Evolutionary conservation across 2,797 vertebrate genomes (phyloP), one percentile per base, ranked within the genome.

Genomic region (Martes flavigula): DNA sequence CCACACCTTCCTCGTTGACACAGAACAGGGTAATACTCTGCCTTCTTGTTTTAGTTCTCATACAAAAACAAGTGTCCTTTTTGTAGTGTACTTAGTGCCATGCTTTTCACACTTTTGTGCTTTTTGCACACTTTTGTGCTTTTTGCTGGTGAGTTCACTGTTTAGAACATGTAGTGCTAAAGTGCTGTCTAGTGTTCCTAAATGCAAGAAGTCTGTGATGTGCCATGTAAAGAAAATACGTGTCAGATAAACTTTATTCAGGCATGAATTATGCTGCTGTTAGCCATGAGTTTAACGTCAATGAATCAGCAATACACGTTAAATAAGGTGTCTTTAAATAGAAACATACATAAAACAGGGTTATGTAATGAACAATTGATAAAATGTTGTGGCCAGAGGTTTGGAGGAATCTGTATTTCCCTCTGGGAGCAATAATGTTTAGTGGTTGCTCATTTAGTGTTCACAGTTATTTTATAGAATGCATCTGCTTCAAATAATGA

Each of bases 171-270:
- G 9, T 38, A 68, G 48, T 25, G 5, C 7, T 23, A 2, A 82
- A 25, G 8, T 21, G 18, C 27, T 75, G n/a, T 38, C 12, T 56
- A 5, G 0, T 43, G 58, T 21, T 8, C n/a, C 14, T 60, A 32
- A 51, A 14, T 3, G 4, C 32, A 20, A 7, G 35, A 48, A 78
- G 9, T 30, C 25, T 54, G 30, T 1, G 0, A 15, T 4, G 48
- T 54, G n/a, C 11, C 13, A 46, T 21, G 10, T 1, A 20, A 43
- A 70, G 82, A 73, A 62, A 72, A 82, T 14, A 56, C 25, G 2
- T 62, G 21, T 20, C 5, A 40, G 6, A 27, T 48, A 38, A 58
- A 10, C 12, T 8, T 68, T 15, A 4, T 77, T 90, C 58, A 1
- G 17, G 35, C n/a, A 54, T 72, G 17, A 72, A 5, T 43, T 75